These are phyloP conservation scores for Zaprionus vittiger DNA, from an alignment of 1,140 invertebrate species.

Conservation along the genomic window DNA sequence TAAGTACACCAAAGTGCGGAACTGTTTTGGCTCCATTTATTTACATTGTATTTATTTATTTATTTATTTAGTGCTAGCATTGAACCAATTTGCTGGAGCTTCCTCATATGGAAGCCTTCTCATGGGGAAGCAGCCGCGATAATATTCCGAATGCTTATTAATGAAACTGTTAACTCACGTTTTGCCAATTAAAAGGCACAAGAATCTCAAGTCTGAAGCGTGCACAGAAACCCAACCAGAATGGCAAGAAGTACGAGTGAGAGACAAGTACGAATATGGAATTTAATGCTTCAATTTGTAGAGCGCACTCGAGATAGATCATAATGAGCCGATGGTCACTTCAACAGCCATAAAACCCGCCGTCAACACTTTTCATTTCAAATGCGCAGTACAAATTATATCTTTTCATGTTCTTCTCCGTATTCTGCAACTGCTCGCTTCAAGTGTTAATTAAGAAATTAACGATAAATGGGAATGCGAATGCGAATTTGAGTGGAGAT, in stretches of 20 bases:
- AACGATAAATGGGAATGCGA: constrained; percentile 48
- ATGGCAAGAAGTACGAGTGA: constrained; percentile 17
- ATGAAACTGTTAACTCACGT: constrained; percentile 76
- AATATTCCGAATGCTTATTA: constrained; percentile 68
- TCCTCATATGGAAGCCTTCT: constrained; percentile 53
- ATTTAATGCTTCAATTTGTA: constrained; percentile 57
- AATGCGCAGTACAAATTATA: constrained; percentile 55
- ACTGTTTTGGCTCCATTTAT: constrained; percentile 31
- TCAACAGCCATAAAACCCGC: constrained; percentile 49
- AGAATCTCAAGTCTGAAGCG: constrained; percentile 71
- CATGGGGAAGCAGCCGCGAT: constrained; percentile 9
- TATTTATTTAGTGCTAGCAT: constrained; percentile 50
- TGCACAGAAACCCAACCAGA: constrained; percentile 63
- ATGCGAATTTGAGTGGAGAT: constrained; percentile 5
- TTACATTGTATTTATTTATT: constrained; percentile 53
- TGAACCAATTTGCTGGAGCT: constrained; percentile 74
- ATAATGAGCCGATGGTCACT: constrained; percentile 44
- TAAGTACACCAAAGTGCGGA: constrained; percentile 39
- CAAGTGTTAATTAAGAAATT: constrained; percentile 80
- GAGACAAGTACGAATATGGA: constrained; percentile 47
- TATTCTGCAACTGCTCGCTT: constrained; percentile 31
- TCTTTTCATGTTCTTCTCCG: constrained; percentile 14
- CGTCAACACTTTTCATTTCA: constrained; percentile 77
- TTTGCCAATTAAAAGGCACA: constrained; percentile 66
- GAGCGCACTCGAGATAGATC: constrained; percentile 42